A percentile compares a stretch with the other conserved stretches of the same genome.
These are phyloP conservation scores for Thymallus thymallus DNA, from an alignment of 2,113 vertebrate genomes.

Conservation along the genomic window DNA sequence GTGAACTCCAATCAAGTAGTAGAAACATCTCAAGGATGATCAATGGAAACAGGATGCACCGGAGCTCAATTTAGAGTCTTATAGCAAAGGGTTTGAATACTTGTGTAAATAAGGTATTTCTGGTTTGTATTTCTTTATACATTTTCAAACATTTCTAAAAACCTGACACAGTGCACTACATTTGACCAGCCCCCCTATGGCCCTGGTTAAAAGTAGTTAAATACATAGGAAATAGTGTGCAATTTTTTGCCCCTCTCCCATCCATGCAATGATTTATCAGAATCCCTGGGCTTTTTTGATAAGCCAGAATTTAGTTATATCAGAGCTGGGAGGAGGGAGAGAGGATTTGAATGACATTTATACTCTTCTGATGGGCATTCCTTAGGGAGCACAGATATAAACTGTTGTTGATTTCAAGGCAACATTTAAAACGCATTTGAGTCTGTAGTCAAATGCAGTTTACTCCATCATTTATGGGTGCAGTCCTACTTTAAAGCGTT, in stretches of 20 bases:
- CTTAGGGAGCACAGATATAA: slow-evolving; percentile 30
- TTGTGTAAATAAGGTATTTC: too few species aligned
- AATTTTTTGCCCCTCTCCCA: background rate
- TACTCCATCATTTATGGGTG: slow-evolving; percentile 54
- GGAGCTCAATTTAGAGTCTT: too few species aligned
- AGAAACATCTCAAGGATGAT: too few species aligned
- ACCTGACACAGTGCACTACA: too few species aligned
- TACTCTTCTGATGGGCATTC: slow-evolving; percentile 36
- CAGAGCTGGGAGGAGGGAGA: slow-evolving; percentile 12
- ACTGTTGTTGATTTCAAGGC: slow-evolving; percentile 40
- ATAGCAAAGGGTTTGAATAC: too few species aligned
- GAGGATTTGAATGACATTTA: slow-evolving; percentile 32
- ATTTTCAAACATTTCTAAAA: too few species aligned
- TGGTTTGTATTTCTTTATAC: too few species aligned
- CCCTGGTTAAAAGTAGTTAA: too few species aligned
- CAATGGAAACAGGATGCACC: too few species aligned
- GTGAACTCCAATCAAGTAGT: too few species aligned
- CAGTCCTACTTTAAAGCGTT: slow-evolving; percentile 20
- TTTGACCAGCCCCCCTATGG: too few species aligned
- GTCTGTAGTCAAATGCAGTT: slow-evolving; percentile 41
- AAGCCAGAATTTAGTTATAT: slow-evolving; percentile 9
- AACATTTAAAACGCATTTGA: slow-evolving; percentile 55
- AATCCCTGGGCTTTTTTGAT: slow-evolving; percentile 21
- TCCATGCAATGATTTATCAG: slow-evolving; percentile 7
- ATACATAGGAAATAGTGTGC: too few species aligned